Evolutionary conservation across 1,140 invertebrate species (phyloP).

Genomic region (Nasonia giraulti): DNA sequence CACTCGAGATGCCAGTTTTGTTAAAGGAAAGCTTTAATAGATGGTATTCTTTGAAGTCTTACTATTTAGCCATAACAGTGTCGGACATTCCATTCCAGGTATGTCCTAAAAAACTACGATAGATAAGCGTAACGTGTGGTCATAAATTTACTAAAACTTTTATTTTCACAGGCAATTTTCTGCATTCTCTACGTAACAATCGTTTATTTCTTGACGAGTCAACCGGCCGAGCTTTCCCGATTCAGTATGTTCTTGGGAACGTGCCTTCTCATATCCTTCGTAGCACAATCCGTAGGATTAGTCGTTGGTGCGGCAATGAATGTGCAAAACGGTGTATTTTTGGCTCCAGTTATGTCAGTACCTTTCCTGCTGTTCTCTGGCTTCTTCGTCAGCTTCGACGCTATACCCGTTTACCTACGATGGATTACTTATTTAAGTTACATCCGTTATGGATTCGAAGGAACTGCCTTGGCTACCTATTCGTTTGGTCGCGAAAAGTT

Average conservation of each 20-base stretch:
- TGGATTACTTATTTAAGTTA: conserved; percentile 98
- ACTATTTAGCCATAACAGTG: conserved; percentile 96
- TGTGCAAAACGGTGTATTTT: conserved; percentile 95
- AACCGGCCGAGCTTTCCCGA: conserved; percentile 87
- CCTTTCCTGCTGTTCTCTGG: conserved; percentile 96
- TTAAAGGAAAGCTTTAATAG: conserved; percentile 97
- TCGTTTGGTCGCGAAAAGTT: conserved; percentile 87
- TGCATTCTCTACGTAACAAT: conserved; percentile 94
- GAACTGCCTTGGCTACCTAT: conserved; percentile 94
- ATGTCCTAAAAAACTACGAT: neutral
- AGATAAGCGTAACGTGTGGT: neutral
- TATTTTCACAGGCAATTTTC: conserved; percentile 83
- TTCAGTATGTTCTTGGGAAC: conserved; percentile 93
- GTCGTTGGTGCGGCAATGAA: conserved; percentile 96
- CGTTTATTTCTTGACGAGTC: conserved; percentile 96
- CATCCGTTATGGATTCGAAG: conserved; percentile 96
- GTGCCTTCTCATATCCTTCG: conserved; percentile 93
- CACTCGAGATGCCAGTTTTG: conserved; percentile 95
- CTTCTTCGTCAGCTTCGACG: conserved; percentile 98
- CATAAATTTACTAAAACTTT: neutral
- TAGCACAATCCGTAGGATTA: conserved; percentile 95
- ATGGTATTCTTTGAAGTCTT: conserved; percentile 97
- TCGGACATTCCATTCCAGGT: conserved; percentile 98
- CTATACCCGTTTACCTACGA: conserved; percentile 94
- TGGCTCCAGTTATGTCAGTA: conserved; percentile 96